Percentiles rank a stretch among this genome's conserved stretches.
Evolutionary conservation across 2,113 vertebrate species (phyloP).

Genomic region (Atherinomorus stipes): DNA sequence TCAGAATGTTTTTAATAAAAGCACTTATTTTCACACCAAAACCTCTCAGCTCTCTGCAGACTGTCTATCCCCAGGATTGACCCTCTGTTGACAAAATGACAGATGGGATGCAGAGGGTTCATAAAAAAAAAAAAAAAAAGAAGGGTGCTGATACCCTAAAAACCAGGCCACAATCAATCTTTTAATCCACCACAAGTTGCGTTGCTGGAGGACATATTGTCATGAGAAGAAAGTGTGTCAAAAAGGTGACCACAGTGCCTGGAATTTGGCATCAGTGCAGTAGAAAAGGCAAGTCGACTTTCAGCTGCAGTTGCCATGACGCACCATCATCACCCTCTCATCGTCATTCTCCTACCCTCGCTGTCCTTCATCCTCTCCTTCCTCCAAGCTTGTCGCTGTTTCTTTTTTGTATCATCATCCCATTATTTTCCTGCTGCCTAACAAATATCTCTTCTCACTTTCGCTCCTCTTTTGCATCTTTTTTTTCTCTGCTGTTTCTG

Average conservation of each 20-base stretch:
- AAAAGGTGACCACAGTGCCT: constrained; percentile 44
- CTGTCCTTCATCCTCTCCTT: constrained; percentile 26
- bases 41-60: constrained; percentile 3
- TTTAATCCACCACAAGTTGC: constrained; percentile 42
- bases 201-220: constrained; percentile 55
- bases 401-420: constrained; percentile 12
- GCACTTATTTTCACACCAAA: constrained; percentile 11
- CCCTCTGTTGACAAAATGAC: constrained; percentile 73
- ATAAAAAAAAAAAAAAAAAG: constrained; percentile 63
- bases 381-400: constrained; percentile 30
- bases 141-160: constrained; percentile 37
- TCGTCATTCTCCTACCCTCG: constrained; percentile 11
- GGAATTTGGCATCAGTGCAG: constrained; percentile 26
- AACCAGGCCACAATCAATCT: constrained; percentile 55
- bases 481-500: constrained; percentile 3
- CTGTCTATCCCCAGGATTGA: constrained; percentile 44
- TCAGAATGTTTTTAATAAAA: not conserved
- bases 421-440: constrained; percentile 11
- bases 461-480: constrained; percentile 13
- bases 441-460: constrained; percentile 1
- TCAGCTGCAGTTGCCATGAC: constrained; percentile 33
- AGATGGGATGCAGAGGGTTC: constrained; percentile 67
- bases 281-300: constrained; percentile 28
- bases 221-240: constrained; percentile 51
- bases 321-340: constrained; percentile 15